Evolutionary conservation across 2,797 vertebrate genomes (phyloP), one percentile per base, ranked within the genome.

Genomic region (Varecia variegata): DNA sequence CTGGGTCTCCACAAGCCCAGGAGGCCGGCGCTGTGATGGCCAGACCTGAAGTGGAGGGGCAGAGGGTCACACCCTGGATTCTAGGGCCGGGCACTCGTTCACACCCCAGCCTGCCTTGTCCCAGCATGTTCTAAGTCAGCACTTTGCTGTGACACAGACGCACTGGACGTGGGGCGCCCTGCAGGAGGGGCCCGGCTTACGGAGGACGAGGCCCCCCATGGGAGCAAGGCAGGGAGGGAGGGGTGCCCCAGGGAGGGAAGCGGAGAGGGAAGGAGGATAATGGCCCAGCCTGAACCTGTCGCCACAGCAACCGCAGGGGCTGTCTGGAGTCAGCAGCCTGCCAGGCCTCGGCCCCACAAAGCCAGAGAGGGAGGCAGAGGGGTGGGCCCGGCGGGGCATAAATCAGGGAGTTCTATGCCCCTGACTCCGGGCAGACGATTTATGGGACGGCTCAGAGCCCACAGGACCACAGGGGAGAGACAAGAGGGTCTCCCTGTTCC

Each of bases 381-480:
- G 96, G 97, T 11, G 86, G 96, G 95, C 89, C 89, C 4, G 25
- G 74, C 13, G 81, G 89, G 70, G 93, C 92, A 98, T 98, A 98
- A 98, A 98, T 98, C 98, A 98, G 95, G n/a, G 95, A 84, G 89
- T 80, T 97, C 97, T 98, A 97, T 97, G 92, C 97, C 97, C 88
- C 80, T 97, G 98, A 97, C 98, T 98, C 97, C 23, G 21, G 68
- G 96, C 96, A 98, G 98, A 98, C 86, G 94, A 98, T 98, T 98
- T 99, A 98, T 98, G 95, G 95, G 97, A 89, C 97, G 97, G 96
- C 97, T 97, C 56, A 60, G 95, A 95, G 96, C 97, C 97, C 93
- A 83, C 43, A 65, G 86, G 97, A 97, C 96, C 80, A 68, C 82
- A 7, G 17, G 93, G 76, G 83, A 90, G 54, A 95, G 88, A 25